phyloP scores from a whole-genome alignment of 2,888 invertebrate genomes.

The Monoplex corrugatus region DNA sequence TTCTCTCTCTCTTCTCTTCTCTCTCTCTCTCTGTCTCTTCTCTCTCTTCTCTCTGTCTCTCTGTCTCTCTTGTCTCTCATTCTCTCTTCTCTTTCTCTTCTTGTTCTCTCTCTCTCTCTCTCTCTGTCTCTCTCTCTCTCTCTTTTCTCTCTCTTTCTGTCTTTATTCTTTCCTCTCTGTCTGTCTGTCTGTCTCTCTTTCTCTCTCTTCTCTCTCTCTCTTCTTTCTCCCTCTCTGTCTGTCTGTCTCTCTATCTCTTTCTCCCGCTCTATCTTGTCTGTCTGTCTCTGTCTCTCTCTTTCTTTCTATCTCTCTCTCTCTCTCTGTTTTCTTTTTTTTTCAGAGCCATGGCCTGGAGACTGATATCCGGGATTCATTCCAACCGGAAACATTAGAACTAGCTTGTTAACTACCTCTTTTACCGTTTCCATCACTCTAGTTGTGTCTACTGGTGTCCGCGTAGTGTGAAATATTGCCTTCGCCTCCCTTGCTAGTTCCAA shows the following conservation, averaged over 20 bases:
- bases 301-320: neutral
- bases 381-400: no score
- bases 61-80: neutral
- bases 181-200: neutral
- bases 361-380: no score
- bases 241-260: neutral
- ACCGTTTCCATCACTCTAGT: no score
- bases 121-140: neutral
- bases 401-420: neutral
- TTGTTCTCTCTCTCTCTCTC: neutral
- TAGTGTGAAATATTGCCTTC: no score
- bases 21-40: neutral
- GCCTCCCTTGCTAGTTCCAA: no score
- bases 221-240: neutral
- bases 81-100: neutral
- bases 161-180: neutral
- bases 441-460: no score
- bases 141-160: neutral
- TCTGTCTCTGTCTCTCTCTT: neutral
- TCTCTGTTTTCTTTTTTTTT: neutral
- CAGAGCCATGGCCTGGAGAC: no score
- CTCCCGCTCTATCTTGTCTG: neutral
- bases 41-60: neutral
- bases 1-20: neutral
- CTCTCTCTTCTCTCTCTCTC: neutral